Base-by-base conservation (phyloP, 2,888 invertebrate genomes). In the Phengaris arion region DNA sequence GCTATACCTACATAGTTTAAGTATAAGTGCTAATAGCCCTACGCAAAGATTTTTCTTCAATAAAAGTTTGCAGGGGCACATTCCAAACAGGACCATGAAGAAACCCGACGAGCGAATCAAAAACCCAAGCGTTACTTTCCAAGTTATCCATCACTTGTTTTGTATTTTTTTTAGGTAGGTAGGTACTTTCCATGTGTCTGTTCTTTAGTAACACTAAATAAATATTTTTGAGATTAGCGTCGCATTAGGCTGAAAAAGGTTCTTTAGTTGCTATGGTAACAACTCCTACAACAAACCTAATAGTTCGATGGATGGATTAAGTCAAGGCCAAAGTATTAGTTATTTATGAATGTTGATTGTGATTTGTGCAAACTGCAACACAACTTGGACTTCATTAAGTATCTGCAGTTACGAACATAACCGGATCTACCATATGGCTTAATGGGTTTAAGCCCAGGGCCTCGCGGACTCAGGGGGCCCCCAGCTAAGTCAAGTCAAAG, bases 41-140 rank as follows among this genome's bases (percentile, higher is more conserved):
- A 98, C 98, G 97, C 80, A 98, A 90, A 76, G 98, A 98, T 89
- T 98, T 98, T 84, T 98, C 97, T 89, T 98, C 98, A 79, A 98
- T 97, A 85, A 98, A 98, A 52, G 97, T 97, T 84, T 98, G 95
- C 75, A 98, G 92, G 0, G 98, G 98, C 13, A 97, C 96, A 85
- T 98, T 98, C 97, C 98, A 98, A 72, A 98, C 95, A 0, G 98
- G 98, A 2, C 98, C 98, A 87, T 98, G 97, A 74, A 98, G 92
- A 87, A 98, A 98, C 77, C 97, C 97, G 48, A 98, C 96, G 77
- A 98, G 91, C 0, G 98, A 98, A 91, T 98, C 98, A 83, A 98
- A 97, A 13, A 98, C 97, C 98, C 98, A 98, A 7, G 96, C 95
- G 88, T 96, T 96, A 77, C 96, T 96, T 78, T 96, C 96, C 8